These are phyloP conservation scores for Chelon labrosus DNA, from an alignment of 2,797 vertebrate genomes.

Conservation along the genomic window DNA sequence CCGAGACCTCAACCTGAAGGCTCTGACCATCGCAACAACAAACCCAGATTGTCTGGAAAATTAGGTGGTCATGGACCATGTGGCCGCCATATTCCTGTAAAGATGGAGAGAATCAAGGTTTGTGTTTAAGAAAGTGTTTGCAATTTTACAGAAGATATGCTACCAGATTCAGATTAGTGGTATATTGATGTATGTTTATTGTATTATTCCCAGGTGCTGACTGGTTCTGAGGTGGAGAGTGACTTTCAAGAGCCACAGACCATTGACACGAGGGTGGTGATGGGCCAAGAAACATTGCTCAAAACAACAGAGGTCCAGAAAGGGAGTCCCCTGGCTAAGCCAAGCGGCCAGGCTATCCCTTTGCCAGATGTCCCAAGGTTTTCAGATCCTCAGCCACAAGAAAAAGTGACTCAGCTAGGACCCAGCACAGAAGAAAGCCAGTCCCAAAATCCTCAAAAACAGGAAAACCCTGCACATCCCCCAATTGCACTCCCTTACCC, in stretches of 20 bases:
- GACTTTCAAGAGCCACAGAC: constrained; percentile 84
- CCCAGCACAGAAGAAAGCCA: constrained; percentile 66
- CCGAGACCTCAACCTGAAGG: constrained; percentile 94
- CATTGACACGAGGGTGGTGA: constrained; percentile 91
- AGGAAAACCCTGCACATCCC: constrained; percentile 55
- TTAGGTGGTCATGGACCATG: constrained; percentile 84
- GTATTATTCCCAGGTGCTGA: constrained; percentile 77
- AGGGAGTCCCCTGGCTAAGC: constrained; percentile 48
- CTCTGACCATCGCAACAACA: constrained; percentile 72
- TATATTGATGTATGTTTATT: constrained; percentile 28
- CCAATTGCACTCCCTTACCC: constrained; percentile 40
- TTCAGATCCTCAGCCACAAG: constrained; percentile 61
- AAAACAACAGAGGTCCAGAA: constrained; percentile 79
- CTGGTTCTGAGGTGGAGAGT: constrained; percentile 85
- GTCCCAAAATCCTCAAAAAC: constrained; percentile 41
- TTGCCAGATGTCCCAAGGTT: constrained; percentile 54
- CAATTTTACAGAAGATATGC: constrained; percentile 8
- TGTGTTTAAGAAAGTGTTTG: constrained; percentile 12
- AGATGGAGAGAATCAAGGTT: constrained; percentile 85
- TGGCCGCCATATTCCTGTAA: constrained; percentile 82
- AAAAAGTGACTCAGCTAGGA: constrained; percentile 68
- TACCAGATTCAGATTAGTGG: not conserved
- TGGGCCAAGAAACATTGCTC: constrained; percentile 92
- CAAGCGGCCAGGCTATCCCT: constrained; percentile 54
- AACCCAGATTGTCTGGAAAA: constrained; percentile 76